Base-by-base conservation (phyloP, 2,888 invertebrate species). In the Hirtodrosophila cameraria region DNA sequence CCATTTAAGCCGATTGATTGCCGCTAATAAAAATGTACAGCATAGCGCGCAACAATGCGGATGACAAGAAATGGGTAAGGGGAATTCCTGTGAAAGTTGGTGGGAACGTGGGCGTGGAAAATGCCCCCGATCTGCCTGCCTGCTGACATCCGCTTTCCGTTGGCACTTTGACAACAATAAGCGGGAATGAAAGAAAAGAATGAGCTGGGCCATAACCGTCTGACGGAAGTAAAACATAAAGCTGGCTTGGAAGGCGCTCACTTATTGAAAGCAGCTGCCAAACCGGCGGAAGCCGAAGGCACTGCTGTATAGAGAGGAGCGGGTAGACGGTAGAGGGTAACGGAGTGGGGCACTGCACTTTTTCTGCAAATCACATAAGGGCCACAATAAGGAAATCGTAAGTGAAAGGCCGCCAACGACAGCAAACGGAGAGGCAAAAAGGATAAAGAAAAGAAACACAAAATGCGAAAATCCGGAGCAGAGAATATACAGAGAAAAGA, bases 341-440 rank as follows among this genome's bases (percentile, higher is more conserved):
- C 6, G 30, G 27, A 20, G 6, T 23, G 23, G 1, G 42, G 53
- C 39, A 35, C 25, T 71, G 71, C 79, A 79, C 66, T 70, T 75
- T 65, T 52, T 45, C 64, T 59, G 62, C 62, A 86, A 84, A 67
- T 81, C 85, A 65, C 60, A 77, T 77, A 81, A 73, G 53, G 66
- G 54, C 69, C 63, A 63, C 78, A 77, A 74, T 81, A 86, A 80
- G 80, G 85, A 86, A 80, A 86, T 86, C 85, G 82, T 70, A 86
- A 77, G 70, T 77, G 85, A 81, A 68, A 65, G 54, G 61, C 62
- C 69, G 62, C 65, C 46, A 53, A 55, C 55, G 18, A 41, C 50
- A 36, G 31, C 16, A 45, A 46, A 55, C 25, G 42, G 27, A 31
- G 35, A 20, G 11, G 16, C 15, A 39, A 12, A 48, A 39, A 45